These are phyloP conservation scores for Caenorhabditis remanei DNA, from an alignment of 1,140 invertebrate species.

Conservation along the genomic window DNA sequence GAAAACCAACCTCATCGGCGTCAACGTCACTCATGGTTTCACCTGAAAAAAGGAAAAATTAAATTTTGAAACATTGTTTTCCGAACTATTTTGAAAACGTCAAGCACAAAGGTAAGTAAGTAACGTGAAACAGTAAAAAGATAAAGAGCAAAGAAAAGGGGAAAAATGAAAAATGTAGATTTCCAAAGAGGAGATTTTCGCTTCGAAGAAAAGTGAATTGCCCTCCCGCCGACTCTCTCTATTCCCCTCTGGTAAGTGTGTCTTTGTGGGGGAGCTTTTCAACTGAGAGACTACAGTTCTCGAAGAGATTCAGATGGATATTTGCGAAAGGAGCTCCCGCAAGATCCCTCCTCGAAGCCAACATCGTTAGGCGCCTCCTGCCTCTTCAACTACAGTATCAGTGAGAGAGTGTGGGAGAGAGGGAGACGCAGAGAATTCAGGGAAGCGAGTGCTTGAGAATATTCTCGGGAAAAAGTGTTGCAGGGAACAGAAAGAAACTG, in stretches of 20 bases:
- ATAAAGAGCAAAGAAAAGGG: neutral
- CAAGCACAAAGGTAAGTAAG: neutral
- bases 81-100: no score
- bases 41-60: neutral
- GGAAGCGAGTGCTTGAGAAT: constrained; percentile 33
- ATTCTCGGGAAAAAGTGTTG: neutral
- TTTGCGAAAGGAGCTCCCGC: constrained; percentile 49
- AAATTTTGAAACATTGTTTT: no score
- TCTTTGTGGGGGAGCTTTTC: constrained; percentile 18
- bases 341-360: neutral
- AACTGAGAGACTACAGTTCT: neutral
- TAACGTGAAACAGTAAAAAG: neutral
- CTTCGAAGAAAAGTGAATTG: neutral
- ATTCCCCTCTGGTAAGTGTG: constrained; percentile 30
- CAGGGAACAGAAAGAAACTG: neutral
- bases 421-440: neutral
- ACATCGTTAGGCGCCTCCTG: no score
- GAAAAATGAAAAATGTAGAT: neutral
- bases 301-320: neutral
- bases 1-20: constrained; percentile 57
- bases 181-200: neutral
- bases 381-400: constrained; percentile 52
- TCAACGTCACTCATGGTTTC: constrained; percentile 47
- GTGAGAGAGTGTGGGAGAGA: neutral
- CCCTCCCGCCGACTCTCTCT: neutral